A percentile compares a stretch with the other conserved stretches of the same genome.
Evolutionary conservation across 2,888 invertebrate genomes (phyloP).

Genomic region (Tanypteryx hageni): DNA sequence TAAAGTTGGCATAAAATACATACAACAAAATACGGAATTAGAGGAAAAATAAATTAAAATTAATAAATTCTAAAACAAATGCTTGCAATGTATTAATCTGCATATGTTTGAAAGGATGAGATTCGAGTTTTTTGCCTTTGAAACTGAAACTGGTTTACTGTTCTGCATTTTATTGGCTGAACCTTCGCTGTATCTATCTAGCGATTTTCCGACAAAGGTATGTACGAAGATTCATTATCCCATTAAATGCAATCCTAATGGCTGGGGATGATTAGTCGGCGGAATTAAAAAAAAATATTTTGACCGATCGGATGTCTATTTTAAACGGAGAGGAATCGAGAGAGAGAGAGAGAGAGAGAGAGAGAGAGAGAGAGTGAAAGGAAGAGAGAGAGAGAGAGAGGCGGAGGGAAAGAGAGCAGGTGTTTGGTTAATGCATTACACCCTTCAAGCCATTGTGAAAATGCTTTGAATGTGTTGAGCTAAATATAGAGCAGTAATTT

Average conservation of each 20-base stretch:
- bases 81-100: too few relatives aligned
- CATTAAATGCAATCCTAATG: not conserved
- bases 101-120: too few relatives aligned
- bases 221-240: not conserved
- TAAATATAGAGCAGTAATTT: not conserved
- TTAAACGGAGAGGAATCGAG: not conserved
- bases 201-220: too few relatives aligned
- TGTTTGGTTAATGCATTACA: not conserved
- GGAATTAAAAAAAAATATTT: not conserved
- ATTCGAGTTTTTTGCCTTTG: too few relatives aligned
- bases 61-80: too few relatives aligned
- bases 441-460: not conserved
- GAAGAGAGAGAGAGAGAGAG: not conserved
- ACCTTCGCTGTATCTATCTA: too few relatives aligned
- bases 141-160: too few relatives aligned
- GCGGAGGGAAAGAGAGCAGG: not conserved
- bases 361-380: not conserved
- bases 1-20: too few relatives aligned
- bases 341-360: not conserved
- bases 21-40: too few relatives aligned
- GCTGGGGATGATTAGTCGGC: not conserved
- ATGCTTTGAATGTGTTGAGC: not conserved
- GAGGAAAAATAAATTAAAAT: too few relatives aligned
- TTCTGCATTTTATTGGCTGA: too few relatives aligned
- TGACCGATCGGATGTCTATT: slow-evolving; percentile 1